A percentile compares a stretch with the other conserved stretches of the same genome.
phyloP scores from a whole-genome alignment of 1,140 invertebrate genomes.

The Semibalanus balanoides region DNA sequence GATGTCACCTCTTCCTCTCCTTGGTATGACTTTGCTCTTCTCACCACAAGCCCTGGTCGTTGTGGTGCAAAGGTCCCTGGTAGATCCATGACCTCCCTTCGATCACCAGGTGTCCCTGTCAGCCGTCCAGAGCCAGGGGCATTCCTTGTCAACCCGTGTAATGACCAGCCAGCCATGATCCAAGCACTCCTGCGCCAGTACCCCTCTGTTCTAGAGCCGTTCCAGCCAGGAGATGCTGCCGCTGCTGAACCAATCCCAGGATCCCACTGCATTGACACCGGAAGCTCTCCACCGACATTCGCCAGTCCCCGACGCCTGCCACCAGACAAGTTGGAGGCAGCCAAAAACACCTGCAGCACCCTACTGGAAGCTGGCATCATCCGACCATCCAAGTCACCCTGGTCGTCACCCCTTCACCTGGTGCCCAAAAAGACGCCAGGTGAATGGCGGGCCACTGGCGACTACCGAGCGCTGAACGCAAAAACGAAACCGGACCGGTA shows the following conservation, averaged over 20 bases:
- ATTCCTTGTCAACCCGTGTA: neutral
- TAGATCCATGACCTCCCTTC: neutral
- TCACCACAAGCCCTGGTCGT: neutral
- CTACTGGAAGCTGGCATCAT: conserved; percentile 7
- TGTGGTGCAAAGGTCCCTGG: neutral
- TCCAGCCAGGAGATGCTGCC: too few relatives aligned
- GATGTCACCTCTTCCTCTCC: neutral
- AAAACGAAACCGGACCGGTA: neutral
- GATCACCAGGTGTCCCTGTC: neutral
- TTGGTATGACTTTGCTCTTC: neutral
- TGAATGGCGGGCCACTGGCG: too few relatives aligned
- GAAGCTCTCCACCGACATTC: neutral
- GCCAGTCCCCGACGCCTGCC: neutral
- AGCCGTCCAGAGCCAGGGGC: too few relatives aligned
- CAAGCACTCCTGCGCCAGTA: neutral
- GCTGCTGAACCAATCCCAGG: neutral
- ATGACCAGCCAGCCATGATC: neutral
- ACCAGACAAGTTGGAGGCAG: neutral
- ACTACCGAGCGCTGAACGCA: too few relatives aligned
- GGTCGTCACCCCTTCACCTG: neutral
- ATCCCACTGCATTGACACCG: neutral
- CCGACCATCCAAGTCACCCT: neutral
- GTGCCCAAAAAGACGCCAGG: too few relatives aligned
- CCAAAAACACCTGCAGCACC: conserved; percentile 18
- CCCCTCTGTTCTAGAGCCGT: neutral